Conservation (phyloP, 1,140 invertebrate species). For the Eupristina koningsbergeri region DNA sequence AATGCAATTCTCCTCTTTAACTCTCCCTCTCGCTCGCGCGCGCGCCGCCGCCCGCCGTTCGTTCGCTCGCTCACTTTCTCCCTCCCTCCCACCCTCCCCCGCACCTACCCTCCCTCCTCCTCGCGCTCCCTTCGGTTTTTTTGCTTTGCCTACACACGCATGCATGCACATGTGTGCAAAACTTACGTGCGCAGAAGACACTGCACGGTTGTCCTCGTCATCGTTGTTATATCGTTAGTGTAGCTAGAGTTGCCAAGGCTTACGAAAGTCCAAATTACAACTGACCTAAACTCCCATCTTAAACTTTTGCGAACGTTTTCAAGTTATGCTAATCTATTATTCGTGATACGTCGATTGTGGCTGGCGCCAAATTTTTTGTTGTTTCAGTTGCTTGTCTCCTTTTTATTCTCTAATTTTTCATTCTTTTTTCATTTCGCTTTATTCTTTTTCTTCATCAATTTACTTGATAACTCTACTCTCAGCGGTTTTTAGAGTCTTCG, state of each 20-base stretch:
- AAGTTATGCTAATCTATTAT: neutral
- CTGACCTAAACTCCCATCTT: neutral
- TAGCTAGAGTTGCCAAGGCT: neutral
- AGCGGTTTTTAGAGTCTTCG: neutral
- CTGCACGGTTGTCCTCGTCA: neutral
- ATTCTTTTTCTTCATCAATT: neutral
- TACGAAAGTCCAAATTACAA: neutral
- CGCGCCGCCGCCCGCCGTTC: neutral
- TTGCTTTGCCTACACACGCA: constrained; percentile 45
- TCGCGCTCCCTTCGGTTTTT: constrained; percentile 15
- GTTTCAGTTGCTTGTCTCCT: neutral
- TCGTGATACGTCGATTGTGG: neutral
- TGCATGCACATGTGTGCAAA: constrained; percentile 10
- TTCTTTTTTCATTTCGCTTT: neutral
- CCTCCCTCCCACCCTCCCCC: neutral
- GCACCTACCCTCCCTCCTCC: neutral
- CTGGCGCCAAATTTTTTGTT: constrained; percentile 5
- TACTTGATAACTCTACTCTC: neutral
- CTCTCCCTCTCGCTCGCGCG: constrained; percentile 1
- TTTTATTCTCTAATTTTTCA: neutral
- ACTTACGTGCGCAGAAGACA: constrained; percentile 15
- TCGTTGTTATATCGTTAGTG: constrained; percentile 7
- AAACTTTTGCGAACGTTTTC: neutral
- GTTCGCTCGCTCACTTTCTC: constrained; percentile 2
- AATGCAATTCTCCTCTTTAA: constrained; percentile 12